These are phyloP conservation scores for Cephus spinipes DNA, from an alignment of 2,888 invertebrate genomes.

Conservation along the genomic window DNA sequence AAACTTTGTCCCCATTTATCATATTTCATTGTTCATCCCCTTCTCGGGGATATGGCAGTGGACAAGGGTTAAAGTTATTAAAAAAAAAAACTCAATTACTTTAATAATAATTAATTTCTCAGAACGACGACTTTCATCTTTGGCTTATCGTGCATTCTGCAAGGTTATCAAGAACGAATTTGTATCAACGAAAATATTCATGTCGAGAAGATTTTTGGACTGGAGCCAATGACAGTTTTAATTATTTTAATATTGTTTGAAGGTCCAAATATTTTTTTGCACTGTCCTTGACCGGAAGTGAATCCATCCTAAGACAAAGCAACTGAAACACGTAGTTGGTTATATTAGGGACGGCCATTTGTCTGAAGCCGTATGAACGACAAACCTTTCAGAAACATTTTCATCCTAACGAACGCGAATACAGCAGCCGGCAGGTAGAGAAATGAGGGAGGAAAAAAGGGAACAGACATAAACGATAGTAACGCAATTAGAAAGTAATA, in stretches of 20 bases:
- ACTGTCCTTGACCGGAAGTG: slow-evolving; percentile 30
- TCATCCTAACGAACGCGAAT: slow-evolving; percentile 6
- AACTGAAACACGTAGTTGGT: not conserved
- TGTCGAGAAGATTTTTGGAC: not conserved
- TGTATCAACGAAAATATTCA: not conserved
- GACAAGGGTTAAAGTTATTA: not conserved
- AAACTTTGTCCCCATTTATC: not conserved
- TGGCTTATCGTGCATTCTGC: not conserved
- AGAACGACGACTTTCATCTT: not conserved
- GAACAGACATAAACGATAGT: not conserved
- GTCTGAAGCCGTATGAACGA: slow-evolving; percentile 41
- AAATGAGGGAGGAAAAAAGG: not conserved
- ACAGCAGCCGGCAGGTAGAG: not conserved
- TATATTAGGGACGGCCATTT: slow-evolving; percentile 27
- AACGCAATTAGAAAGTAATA: not conserved
- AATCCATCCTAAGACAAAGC: slow-evolving; percentile 25
- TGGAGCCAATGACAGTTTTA: not conserved
- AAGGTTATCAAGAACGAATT: not conserved
- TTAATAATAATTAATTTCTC: not conserved
- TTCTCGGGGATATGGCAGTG: not conserved
- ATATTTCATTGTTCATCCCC: not conserved
- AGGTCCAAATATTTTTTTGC: not conserved
- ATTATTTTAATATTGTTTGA: not conserved
- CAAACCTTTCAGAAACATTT: slow-evolving; percentile 37
- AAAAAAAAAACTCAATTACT: not conserved